Evolutionary conservation across 2,113 vertebrate genomes (phyloP).

Genomic region (Scytalopus superciliaris): DNA sequence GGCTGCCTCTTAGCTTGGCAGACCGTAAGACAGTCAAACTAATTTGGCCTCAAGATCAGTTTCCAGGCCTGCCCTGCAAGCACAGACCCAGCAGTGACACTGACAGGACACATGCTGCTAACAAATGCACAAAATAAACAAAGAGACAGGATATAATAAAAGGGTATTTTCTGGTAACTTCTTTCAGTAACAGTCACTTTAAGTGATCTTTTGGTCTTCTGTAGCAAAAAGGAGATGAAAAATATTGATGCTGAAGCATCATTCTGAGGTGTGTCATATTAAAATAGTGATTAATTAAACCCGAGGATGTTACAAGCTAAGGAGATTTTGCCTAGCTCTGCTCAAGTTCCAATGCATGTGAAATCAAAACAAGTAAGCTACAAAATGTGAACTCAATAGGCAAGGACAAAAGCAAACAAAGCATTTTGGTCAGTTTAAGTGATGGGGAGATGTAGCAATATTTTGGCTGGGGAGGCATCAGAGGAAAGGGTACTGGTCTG

Average conservation of each 20-base stretch:
- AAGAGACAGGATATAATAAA: not conserved
- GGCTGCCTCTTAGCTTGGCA: not conserved
- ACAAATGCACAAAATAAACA: constrained; percentile 13
- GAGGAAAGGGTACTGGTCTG: not conserved
- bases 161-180: not conserved
- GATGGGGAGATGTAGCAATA: constrained; percentile 15
- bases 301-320: not conserved
- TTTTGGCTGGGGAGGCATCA: not conserved
- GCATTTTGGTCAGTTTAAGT: not conserved
- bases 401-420: not conserved
- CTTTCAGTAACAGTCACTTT: not conserved
- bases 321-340: not conserved
- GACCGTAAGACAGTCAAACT: not conserved
- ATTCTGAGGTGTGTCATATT: not conserved
- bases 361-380: constrained; percentile 1
- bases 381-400: not conserved
- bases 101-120: not conserved
- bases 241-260: not conserved
- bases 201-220: not conserved
- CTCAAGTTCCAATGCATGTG: not conserved
- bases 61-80: not conserved
- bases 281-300: not conserved
- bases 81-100: not conserved
- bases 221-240: not conserved
- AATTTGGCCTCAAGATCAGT: not conserved